A percentile compares a stretch with the other conserved stretches of the same genome.
These are phyloP conservation scores for Chelonus formosanus DNA, from an alignment of 2,888 invertebrate genomes.

Conservation along the genomic window DNA sequence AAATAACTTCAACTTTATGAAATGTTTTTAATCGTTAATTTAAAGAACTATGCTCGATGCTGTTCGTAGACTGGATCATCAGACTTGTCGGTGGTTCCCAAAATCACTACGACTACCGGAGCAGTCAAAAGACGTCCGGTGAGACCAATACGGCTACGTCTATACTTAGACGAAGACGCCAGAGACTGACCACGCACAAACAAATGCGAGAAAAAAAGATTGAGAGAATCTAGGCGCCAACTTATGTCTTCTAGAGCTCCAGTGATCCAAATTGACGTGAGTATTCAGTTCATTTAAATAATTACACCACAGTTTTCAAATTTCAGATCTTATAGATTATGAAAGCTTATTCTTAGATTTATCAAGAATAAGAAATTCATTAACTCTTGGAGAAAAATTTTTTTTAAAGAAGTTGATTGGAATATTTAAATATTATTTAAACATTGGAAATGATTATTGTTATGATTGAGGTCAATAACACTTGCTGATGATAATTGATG, in stretches of 20 bases:
- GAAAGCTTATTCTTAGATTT: too few species aligned
- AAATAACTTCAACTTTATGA: slow-evolving; percentile 8
- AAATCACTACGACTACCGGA: slow-evolving; percentile 31
- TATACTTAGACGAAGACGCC: slow-evolving; percentile 62
- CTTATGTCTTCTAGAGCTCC: slow-evolving; percentile 30
- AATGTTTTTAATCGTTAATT: slow-evolving; percentile 40
- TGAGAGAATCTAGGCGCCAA: slow-evolving; percentile 4
- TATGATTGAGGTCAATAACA: too few species aligned
- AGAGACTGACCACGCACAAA: slow-evolving; percentile 55
- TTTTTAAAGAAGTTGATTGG: too few species aligned
- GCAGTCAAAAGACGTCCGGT: slow-evolving; percentile 32
- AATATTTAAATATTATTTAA: too few species aligned
- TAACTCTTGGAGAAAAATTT: too few species aligned
- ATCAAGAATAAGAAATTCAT: too few species aligned
- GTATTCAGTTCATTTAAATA: neutral
- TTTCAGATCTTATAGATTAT: too few species aligned
- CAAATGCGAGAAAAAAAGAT: slow-evolving; percentile 13
- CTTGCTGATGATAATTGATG: too few species aligned
- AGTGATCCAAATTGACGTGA: slow-evolving; percentile 37
- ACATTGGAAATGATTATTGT: too few species aligned
- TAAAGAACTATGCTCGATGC: slow-evolving; percentile 42
- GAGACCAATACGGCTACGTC: slow-evolving; percentile 61
- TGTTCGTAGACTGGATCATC: slow-evolving; percentile 56
- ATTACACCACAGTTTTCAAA: neutral
- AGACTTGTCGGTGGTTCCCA: slow-evolving; percentile 46